Percentiles rank a stretch among this genome's conserved stretches.
These are phyloP conservation scores for Noctua fimbriata DNA, from an alignment of 2,888 invertebrate species.

Conservation along the genomic window DNA sequence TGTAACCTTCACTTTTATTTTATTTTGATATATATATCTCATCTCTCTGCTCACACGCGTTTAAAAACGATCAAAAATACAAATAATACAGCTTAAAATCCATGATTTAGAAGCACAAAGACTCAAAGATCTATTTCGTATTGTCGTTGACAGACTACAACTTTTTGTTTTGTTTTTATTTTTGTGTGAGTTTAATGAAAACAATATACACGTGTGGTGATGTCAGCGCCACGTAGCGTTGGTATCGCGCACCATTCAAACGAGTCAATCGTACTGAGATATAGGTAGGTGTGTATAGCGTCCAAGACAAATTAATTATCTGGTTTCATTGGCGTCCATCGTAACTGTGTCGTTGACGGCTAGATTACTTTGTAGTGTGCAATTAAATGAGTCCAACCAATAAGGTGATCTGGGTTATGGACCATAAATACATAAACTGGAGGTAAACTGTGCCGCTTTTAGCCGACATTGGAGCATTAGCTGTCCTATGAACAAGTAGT, in stretches of 20 bases:
- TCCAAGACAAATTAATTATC: constrained; percentile 63
- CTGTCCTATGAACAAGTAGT: constrained; percentile 14
- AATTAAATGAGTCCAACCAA: constrained; percentile 50
- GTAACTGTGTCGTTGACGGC: constrained; percentile 47
- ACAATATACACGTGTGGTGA: constrained; percentile 54
- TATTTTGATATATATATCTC: constrained; percentile 5
- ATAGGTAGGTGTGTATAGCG: constrained; percentile 31
- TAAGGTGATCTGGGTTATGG: constrained; percentile 58
- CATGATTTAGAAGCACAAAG: constrained; percentile 2
- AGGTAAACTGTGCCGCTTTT: constrained; percentile 36
- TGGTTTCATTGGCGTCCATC: constrained; percentile 62
- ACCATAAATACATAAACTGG: constrained; percentile 44
- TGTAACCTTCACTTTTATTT: neutral
- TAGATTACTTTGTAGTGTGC: constrained; percentile 54
- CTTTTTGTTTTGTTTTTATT: constrained; percentile 22
- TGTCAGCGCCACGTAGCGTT: constrained; percentile 61
- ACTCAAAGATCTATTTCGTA: neutral
- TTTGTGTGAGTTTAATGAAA: constrained; percentile 38
- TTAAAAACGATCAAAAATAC: constrained; percentile 11
- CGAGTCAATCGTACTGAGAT: constrained; percentile 12
- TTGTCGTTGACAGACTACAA: neutral
- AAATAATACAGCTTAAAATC: constrained; percentile 5
- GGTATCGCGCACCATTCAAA: constrained; percentile 33
- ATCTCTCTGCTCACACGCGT: neutral
- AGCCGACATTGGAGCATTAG: constrained; percentile 13